Evolutionary conservation across 1,140 invertebrate species (phyloP).

Genomic region (Drosophila ironensis): DNA sequence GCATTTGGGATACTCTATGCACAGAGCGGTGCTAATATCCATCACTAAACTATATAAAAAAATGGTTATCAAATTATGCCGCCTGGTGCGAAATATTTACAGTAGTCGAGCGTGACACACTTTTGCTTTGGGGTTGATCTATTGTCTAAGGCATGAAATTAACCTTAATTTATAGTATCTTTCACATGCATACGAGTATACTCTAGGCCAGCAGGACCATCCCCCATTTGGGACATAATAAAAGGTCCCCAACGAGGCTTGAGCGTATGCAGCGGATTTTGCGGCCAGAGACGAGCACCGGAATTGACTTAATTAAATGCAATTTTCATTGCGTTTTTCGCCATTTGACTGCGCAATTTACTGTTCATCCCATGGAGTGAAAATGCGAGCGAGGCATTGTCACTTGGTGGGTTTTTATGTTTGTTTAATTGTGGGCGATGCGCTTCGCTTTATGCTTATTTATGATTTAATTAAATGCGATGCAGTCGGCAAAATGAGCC

Average conservation of each 20-base stretch:
- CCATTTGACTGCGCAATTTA: slow-evolving; percentile 73
- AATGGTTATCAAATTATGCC: no score
- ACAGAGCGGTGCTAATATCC: no score
- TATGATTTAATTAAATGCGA: slow-evolving; percentile 80
- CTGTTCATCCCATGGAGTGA: slow-evolving; percentile 31
- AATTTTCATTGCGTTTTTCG: slow-evolving; percentile 70
- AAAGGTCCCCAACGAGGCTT: slow-evolving; percentile 3
- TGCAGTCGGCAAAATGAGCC: slow-evolving; percentile 60
- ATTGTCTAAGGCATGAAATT: no score
- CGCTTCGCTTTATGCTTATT: slow-evolving; percentile 77
- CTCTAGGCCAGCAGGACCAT: neutral
- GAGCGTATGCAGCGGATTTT: slow-evolving; percentile 36
- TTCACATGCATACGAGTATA: no score
- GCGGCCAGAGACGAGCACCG: slow-evolving; percentile 11
- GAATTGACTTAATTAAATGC: slow-evolving; percentile 77
- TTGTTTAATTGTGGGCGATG: slow-evolving; percentile 74
- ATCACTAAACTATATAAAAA: no score
- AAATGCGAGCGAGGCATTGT: slow-evolving; percentile 32
- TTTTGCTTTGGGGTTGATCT: no score
- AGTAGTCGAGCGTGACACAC: no score
- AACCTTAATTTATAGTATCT: no score
- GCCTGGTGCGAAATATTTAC: no score
- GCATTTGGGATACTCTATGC: slow-evolving; percentile 15
- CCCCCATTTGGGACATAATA: neutral
- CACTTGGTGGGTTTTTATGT: slow-evolving; percentile 70